Conservation (phyloP, 2,888 invertebrate genomes). For the Caradrina clavipalpis region DNA sequence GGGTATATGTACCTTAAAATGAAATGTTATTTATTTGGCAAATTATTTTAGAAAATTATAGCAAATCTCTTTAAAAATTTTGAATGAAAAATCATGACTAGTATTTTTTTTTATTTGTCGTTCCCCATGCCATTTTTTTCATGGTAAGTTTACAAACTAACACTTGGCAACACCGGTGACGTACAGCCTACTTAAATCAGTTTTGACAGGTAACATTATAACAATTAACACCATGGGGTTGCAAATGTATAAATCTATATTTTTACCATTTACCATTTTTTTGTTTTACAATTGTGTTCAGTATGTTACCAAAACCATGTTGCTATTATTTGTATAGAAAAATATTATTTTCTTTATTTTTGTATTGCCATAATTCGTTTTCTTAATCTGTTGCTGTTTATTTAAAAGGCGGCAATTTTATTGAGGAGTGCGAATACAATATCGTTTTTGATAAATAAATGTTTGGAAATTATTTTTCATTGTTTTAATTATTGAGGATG, state of each 20-base stretch:
- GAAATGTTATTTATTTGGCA: neutral
- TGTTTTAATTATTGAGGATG: conserved; percentile 18
- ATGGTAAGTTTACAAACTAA: conserved; percentile 9
- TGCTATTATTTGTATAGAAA: conserved; percentile 57
- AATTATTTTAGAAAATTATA: conserved; percentile 5
- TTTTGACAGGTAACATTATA: conserved; percentile 17
- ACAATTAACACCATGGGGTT: conserved; percentile 28
- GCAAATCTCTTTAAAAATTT: conserved; percentile 20
- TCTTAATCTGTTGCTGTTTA: conserved; percentile 10
- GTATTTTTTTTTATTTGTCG: neutral
- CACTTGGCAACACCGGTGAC: conserved; percentile 23
- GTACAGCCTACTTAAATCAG: neutral
- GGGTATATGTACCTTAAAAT: neutral
- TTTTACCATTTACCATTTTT: conserved; percentile 38
- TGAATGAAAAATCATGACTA: neutral
- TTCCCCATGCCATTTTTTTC: neutral
- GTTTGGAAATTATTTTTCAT: conserved; percentile 14
- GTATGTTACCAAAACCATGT: conserved; percentile 66
- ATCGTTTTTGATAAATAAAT: conserved; percentile 54
- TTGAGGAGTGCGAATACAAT: conserved; percentile 29
- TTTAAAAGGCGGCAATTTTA: conserved; percentile 3
- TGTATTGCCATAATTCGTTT: conserved; percentile 50
- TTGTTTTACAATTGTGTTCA: conserved; percentile 63
- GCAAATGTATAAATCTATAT: conserved; percentile 27
- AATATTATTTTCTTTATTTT: conserved; percentile 53